Evolutionary conservation across 23 tunicate genomes (phyloP).

Genomic region (Styela plicata): DNA sequence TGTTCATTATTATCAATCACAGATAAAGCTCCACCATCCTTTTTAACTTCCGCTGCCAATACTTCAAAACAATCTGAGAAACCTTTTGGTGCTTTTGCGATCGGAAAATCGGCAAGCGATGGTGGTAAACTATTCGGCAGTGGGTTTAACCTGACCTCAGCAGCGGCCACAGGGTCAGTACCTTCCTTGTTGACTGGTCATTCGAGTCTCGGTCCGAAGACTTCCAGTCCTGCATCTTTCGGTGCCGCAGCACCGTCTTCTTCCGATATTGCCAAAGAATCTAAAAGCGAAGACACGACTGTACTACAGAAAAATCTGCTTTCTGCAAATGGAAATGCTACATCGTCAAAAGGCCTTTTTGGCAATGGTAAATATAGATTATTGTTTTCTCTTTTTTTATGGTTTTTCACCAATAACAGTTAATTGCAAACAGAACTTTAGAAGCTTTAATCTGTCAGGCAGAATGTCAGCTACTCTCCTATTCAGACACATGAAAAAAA

Average conservation of each 20-base stretch:
- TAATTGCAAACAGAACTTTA: too few relatives aligned
- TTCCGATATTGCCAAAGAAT: background rate
- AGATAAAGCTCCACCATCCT: background rate
- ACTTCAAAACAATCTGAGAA: background rate
- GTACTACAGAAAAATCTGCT: background rate
- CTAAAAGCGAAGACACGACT: background rate
- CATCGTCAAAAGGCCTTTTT: background rate
- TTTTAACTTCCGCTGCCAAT: background rate
- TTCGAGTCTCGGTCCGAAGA: background rate
- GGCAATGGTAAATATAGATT: too few relatives aligned
- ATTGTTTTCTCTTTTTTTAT: too few relatives aligned
- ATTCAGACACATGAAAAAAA: too few relatives aligned
- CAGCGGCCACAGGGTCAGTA: background rate
- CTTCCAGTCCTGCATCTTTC: background rate
- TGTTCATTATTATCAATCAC: background rate
- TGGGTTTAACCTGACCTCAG: background rate
- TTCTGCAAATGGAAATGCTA: background rate
- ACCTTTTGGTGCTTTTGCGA: background rate
- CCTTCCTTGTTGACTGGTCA: background rate
- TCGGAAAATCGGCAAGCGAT: background rate
- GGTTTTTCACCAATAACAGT: too few relatives aligned
- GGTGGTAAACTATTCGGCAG: background rate
- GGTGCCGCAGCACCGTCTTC: background rate
- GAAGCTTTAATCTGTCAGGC: too few relatives aligned
- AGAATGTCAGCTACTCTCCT: too few relatives aligned